Percentiles rank a stretch among this genome's conserved stretches.
These are phyloP conservation scores for Sciurus niger DNA, from an alignment of 2,113 vertebrate species.

Conservation along the genomic window DNA sequence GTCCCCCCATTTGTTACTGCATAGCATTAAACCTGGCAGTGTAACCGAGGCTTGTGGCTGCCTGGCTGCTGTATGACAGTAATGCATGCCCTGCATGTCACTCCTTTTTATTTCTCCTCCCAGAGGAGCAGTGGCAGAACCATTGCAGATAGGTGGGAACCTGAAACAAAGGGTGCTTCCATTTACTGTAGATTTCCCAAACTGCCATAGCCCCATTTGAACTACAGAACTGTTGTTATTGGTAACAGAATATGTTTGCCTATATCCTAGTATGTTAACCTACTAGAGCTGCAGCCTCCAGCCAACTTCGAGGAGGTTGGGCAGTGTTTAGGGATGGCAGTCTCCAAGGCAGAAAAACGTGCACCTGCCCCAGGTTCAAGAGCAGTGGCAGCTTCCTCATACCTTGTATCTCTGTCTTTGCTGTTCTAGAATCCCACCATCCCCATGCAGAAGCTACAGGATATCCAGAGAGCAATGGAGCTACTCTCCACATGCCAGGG, in stretches of 20 bases:
- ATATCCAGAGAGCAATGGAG: slow-evolving; percentile 99
- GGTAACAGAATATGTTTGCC: background rate
- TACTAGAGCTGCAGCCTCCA: background rate
- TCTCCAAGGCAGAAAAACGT: background rate
- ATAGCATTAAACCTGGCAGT: background rate
- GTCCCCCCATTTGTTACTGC: background rate
- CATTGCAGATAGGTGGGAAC: background rate
- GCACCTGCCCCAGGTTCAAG: no score
- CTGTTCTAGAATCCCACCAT: slow-evolving; percentile 94
- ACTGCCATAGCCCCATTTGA: background rate
- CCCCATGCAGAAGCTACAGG: slow-evolving; percentile 98
- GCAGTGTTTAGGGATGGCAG: background rate
- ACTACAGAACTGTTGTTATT: background rate
- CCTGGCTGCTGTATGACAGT: slow-evolving; percentile 37
- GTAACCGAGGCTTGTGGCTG: slow-evolving; percentile 40
- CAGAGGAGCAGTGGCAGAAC: background rate
- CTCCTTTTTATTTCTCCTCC: background rate
- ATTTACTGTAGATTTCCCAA: background rate
- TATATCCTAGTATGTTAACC: background rate
- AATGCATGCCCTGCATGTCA: background rate
- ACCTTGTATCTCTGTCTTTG: slow-evolving; percentile 57
- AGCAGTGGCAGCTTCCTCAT: background rate
- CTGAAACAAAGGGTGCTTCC: background rate
- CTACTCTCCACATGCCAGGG: slow-evolving; percentile 97
- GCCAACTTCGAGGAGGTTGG: background rate